Percentiles rank a stretch among this genome's conserved stretches.
Evolutionary conservation across 2,113 vertebrate genomes (phyloP).

Genomic region (Notarius lentiginosus): DNA sequence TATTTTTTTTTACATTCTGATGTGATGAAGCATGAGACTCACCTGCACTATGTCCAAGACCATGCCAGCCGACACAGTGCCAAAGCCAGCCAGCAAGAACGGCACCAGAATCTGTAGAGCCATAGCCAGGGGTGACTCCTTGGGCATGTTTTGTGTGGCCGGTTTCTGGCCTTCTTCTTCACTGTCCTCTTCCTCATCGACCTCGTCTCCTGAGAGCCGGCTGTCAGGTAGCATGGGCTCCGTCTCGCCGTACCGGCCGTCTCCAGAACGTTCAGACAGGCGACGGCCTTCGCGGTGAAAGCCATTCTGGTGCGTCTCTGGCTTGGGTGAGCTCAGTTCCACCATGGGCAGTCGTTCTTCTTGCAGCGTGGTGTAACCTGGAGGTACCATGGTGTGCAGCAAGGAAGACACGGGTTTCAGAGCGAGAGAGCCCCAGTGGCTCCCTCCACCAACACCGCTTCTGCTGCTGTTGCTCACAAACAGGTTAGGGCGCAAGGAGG

Average conservation of each 20-base stretch:
- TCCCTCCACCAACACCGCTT: conserved; percentile 67
- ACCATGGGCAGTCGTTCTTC: conserved; percentile 87
- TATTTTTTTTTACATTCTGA: neutral
- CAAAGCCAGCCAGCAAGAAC: conserved; percentile 92
- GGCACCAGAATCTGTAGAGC: conserved; percentile 90
- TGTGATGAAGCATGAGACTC: conserved; percentile 38
- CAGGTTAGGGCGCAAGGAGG: conserved; percentile 74
- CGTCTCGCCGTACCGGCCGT: conserved; percentile 75
- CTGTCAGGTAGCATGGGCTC: conserved; percentile 81
- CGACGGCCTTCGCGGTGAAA: conserved; percentile 79
- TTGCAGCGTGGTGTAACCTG: conserved; percentile 86
- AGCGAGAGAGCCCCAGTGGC: conserved; percentile 78
- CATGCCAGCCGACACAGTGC: conserved; percentile 95
- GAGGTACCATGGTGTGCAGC: conserved; percentile 90
- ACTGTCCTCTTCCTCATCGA: conserved; percentile 51
- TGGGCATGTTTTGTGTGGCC: conserved; percentile 70
- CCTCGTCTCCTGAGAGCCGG: conserved; percentile 67
- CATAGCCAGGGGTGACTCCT: conserved; percentile 89
- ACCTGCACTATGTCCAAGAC: conserved; percentile 97
- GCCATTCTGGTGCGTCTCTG: conserved; percentile 73
- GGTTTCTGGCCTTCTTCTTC: conserved; percentile 45
- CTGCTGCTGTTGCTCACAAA: conserved; percentile 55
- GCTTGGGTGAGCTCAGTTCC: conserved; percentile 78
- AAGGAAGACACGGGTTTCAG: conserved; percentile 80
- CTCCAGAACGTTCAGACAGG: conserved; percentile 77